Percentiles rank a stretch among this genome's conserved stretches.
Conservation (phyloP, 1,140 invertebrate species). For the Caenorhabditis tropicalis region DNA sequence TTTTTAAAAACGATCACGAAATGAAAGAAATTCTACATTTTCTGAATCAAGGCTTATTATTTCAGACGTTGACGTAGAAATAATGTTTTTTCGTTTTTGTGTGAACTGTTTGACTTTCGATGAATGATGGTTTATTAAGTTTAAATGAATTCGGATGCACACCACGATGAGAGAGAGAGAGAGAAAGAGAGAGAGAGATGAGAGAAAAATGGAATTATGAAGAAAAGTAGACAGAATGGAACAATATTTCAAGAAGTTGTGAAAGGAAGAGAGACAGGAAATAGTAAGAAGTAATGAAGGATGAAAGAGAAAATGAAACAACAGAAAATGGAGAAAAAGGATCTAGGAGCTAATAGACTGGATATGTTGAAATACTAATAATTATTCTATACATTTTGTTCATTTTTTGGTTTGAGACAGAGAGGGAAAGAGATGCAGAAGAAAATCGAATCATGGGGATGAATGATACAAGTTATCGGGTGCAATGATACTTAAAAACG, state of each 20-base stretch:
- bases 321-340: too few relatives aligned
- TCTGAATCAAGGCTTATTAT: too few relatives aligned
- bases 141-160: too few relatives aligned
- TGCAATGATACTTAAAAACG: background rate
- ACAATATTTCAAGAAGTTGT: too few relatives aligned
- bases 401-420: background rate
- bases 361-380: background rate
- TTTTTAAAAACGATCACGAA: too few relatives aligned
- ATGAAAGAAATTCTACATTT: too few relatives aligned
- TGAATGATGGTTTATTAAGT: too few relatives aligned
- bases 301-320: background rate
- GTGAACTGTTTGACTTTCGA: too few relatives aligned
- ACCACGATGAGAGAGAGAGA: too few relatives aligned
- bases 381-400: constrained; percentile 15
- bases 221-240: background rate
- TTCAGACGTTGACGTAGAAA: too few relatives aligned
- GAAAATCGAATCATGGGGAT: constrained; percentile 32
- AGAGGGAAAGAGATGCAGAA: constrained; percentile 2
- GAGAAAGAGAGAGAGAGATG: background rate
- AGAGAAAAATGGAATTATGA: background rate
- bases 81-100: too few relatives aligned
- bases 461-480: background rate
- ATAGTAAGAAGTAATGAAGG: background rate
- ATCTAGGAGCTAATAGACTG: background rate
- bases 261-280: background rate